Conservation (phyloP, 2,797 vertebrate genomes). For the Sebastolobus altivelis region DNA sequence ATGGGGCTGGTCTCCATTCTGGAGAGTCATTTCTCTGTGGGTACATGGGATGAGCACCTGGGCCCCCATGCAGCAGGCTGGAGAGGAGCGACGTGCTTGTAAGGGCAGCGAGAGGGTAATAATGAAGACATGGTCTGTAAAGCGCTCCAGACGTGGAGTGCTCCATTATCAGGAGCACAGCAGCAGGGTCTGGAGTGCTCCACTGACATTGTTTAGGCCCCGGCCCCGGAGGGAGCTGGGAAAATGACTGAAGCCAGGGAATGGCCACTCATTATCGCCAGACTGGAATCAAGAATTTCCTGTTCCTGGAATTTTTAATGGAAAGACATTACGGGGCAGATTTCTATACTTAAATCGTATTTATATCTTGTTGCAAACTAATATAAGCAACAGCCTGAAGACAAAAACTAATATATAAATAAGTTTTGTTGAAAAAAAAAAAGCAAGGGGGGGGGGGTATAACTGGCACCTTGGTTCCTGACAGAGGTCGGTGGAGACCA, state of each 20-base stretch:
- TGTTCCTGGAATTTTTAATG: constrained; percentile 67
- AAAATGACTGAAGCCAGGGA: constrained; percentile 76
- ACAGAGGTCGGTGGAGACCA: constrained; percentile 75
- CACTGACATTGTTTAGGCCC: constrained; percentile 81
- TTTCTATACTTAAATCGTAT: constrained; percentile 25
- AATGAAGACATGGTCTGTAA: constrained; percentile 78
- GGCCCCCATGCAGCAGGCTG: constrained; percentile 67
- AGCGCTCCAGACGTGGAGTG: constrained; percentile 76
- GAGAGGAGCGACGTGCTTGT: constrained; percentile 68
- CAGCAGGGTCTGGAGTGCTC: constrained; percentile 74
- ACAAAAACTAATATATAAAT: constrained; percentile 29
- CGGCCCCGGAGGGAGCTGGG: constrained; percentile 73
- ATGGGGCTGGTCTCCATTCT: constrained; percentile 64
- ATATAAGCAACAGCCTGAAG: constrained; percentile 11
- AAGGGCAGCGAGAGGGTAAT: constrained; percentile 71
- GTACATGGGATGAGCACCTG: constrained; percentile 74
- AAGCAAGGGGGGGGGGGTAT: constrained; percentile 16
- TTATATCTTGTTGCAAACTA: constrained; percentile 33
- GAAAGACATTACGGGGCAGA: constrained; percentile 36
- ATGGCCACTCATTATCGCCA: constrained; percentile 81
- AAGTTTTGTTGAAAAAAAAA: constrained; percentile 31
- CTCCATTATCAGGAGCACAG: constrained; percentile 78
- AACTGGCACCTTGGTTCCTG: constrained; percentile 67
- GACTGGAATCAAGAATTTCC: constrained; percentile 84
- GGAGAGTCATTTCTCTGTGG: constrained; percentile 76